Conservation (phyloP, 2,888 invertebrate species). For the Andrena minutula region DNA sequence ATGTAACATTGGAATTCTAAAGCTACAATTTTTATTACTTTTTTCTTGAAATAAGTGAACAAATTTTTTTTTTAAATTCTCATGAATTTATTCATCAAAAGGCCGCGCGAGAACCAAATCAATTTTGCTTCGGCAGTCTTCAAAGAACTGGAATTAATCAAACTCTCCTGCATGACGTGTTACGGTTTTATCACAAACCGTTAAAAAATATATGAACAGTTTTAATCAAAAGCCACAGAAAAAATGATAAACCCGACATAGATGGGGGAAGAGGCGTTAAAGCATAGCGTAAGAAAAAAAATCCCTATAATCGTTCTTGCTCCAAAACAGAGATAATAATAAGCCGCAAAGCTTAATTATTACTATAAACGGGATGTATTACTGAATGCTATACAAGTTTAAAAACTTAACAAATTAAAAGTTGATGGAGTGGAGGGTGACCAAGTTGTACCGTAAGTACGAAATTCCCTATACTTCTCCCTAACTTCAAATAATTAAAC, state of each 20-base stretch:
- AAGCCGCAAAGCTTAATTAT: no score
- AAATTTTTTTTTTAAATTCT: conserved; percentile 16
- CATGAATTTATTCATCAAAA: conserved; percentile 1
- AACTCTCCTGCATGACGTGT: not conserved
- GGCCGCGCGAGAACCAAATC: not conserved
- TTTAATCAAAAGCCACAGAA: not conserved
- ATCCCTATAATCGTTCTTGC: not conserved
- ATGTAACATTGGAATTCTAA: no score
- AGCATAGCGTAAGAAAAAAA: not conserved
- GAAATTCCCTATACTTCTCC: no score
- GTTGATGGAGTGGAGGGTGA: no score
- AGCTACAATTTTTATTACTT: no score
- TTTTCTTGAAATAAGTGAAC: no score
- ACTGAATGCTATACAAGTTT: no score
- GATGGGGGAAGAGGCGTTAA: not conserved
- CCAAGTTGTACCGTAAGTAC: no score
- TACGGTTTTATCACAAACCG: not conserved
- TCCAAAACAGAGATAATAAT: no score
- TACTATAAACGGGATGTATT: no score
- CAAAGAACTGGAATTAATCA: conserved; percentile 18
- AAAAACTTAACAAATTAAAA: no score
- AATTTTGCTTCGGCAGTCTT: conserved; percentile 2
- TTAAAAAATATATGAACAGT: conserved; percentile 1
- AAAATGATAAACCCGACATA: not conserved
- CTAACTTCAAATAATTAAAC: no score